phyloP scores from a whole-genome alignment of 2,113 vertebrate genomes.

The Edolisoma coerulescens region DNA sequence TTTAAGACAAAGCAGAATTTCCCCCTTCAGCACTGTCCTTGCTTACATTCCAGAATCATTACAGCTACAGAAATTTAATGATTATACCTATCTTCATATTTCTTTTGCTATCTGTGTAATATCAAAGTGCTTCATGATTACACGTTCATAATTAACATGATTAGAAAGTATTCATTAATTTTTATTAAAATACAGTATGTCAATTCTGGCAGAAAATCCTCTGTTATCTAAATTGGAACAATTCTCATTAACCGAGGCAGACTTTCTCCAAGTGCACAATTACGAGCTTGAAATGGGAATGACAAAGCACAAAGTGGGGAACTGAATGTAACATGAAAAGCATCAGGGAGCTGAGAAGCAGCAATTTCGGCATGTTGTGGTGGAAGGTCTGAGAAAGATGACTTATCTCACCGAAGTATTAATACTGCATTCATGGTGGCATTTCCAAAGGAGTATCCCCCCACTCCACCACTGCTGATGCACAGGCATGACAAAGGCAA shows the following conservation, averaged over 20 bases:
- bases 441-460: neutral
- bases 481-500: neutral
- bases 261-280: neutral
- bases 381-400: neutral
- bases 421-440: neutral
- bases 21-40: neutral
- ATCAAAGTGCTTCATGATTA: neutral
- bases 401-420: neutral
- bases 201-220: neutral
- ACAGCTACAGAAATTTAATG: neutral
- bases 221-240: neutral
- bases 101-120: neutral
- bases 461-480: neutral
- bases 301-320: neutral
- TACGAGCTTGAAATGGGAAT: neutral
- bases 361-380: neutral
- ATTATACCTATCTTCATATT: neutral
- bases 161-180: neutral
- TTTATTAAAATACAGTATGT: neutral
- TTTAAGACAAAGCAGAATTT: neutral
- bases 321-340: neutral
- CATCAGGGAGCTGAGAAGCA: neutral
- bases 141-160: neutral
- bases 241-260: neutral
- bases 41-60: neutral